Percentiles rank a stretch among this genome's conserved stretches.
Evolutionary conservation across 1,140 invertebrate genomes (phyloP).

Genomic region (Neodiprion lecontei): DNA sequence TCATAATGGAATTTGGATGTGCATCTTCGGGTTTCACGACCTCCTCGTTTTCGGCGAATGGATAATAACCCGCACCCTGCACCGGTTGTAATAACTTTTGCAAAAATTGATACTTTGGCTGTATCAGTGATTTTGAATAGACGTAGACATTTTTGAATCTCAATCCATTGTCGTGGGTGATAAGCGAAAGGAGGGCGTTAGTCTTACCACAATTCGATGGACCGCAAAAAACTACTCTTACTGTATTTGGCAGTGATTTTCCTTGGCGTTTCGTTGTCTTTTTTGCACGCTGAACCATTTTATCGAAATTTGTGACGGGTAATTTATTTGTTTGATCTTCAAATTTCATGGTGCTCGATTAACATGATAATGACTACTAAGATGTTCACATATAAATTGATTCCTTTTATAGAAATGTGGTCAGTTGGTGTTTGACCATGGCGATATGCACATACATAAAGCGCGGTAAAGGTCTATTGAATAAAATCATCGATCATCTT

Average conservation of each 20-base stretch:
- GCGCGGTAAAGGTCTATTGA: constrained; percentile 38
- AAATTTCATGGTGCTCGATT: constrained; percentile 26
- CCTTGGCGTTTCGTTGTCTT: constrained; percentile 29
- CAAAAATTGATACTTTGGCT: background rate
- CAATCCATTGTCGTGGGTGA: background rate
- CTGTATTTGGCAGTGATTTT: constrained; percentile 31
- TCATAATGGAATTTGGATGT: no score
- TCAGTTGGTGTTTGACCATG: background rate
- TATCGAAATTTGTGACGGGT: constrained; percentile 27
- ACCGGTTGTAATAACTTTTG: constrained; percentile 16
- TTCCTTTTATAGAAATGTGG: background rate
- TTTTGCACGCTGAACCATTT: constrained; percentile 17
- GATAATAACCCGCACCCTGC: constrained; percentile 14
- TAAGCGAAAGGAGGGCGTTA: constrained; percentile 18
- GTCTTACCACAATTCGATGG: constrained; percentile 38
- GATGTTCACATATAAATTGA: constrained; percentile 16
- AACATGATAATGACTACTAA: background rate
- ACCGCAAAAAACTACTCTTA: no score
- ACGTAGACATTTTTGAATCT: constrained; percentile 22
- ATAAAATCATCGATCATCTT: constrained; percentile 52
- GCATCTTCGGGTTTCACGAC: no score
- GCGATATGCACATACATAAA: background rate
- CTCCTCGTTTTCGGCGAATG: background rate
- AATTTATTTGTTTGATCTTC: constrained; percentile 27
- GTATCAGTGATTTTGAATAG: constrained; percentile 26